Base-by-base conservation (phyloP, 2,888 invertebrate genomes). In the Machimus atricapillus region DNA sequence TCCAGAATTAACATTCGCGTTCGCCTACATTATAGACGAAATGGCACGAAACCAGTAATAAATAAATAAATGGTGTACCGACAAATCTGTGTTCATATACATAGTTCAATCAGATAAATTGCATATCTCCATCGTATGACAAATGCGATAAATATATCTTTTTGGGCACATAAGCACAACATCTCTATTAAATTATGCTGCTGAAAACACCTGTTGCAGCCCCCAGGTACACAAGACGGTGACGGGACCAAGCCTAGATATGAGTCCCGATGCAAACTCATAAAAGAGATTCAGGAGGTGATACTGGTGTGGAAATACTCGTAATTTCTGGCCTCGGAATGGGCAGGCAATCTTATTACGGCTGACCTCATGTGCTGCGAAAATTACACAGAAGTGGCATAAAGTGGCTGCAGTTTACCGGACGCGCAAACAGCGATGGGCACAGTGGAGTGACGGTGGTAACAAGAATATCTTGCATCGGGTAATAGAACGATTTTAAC, bases 261-360 rank as follows among this genome's bases (percentile, higher is more conserved):
- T 78, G 56, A 78, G 58, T 86, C 73, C 66, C 46, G 76, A 87
- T 79, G 82, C 74, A 87, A 27, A 87, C 34, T 66, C 82, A 87
- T 87, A 74, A 74, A 82, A 81, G 82, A 87, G 87, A 87, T 87
- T 81, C 78, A 73, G 74, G 66, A 66, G 73, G 46, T 43, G 87
- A 87, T 87, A 87, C 82, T 81, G 87, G 76, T 76, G 78, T 78
- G 78, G 78, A 78, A 78, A 78, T 78, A 78, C 78, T 78, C 78
- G 78, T 78, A 78, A 78, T 78, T 78, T 78, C 78, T 78, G 78
- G 78, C 78, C 78, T 66, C n/a, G 78, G 23, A 78, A 78, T 78
- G 23, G n/a, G n/a, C 43, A 77, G 40, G 23, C 43, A 66, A 78
- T 43, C 78, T 78, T 37, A 78, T 78, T 78, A 78, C 78, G 23